These are phyloP conservation scores for Clarias magur DNA, from an alignment of 2,113 vertebrate species.

Conservation along the genomic window DNA sequence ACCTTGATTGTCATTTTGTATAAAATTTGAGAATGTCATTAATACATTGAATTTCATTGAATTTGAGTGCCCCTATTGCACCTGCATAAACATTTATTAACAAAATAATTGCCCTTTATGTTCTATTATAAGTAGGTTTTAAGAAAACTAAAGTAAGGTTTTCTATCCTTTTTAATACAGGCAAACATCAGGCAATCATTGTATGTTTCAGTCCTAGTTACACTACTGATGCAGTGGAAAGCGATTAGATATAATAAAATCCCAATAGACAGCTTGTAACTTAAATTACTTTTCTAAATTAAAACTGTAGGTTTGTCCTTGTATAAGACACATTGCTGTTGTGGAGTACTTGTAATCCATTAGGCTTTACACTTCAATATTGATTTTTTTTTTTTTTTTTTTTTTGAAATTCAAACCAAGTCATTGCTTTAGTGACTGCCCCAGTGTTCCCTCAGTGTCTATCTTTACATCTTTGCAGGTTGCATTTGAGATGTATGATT, in stretches of 20 bases:
- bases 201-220: neutral
- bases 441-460: conserved; percentile 78
- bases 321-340: neutral
- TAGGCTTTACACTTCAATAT: conserved; percentile 29
- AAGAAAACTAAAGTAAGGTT: neutral
- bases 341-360: conserved; percentile 7
- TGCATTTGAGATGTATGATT: conserved; percentile 73
- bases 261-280: neutral
- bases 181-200: neutral
- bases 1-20: no score
- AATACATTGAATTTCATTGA: no score
- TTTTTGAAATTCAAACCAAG: conserved; percentile 7
- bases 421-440: conserved; percentile 63
- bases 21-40: no score
- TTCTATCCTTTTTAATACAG: neutral
- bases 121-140: neutral
- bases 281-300: neutral
- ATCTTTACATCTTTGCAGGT: conserved; percentile 80
- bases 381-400: conserved; percentile 1
- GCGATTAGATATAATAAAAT: neutral
- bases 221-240: neutral
- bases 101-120: neutral
- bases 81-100: neutral
- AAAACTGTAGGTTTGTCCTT: conserved; percentile 22
- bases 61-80: no score